A percentile compares a stretch with the other conserved stretches of the same genome.
Conservation (phyloP, 2,888 invertebrate genomes). For the Erynnis tages region DNA sequence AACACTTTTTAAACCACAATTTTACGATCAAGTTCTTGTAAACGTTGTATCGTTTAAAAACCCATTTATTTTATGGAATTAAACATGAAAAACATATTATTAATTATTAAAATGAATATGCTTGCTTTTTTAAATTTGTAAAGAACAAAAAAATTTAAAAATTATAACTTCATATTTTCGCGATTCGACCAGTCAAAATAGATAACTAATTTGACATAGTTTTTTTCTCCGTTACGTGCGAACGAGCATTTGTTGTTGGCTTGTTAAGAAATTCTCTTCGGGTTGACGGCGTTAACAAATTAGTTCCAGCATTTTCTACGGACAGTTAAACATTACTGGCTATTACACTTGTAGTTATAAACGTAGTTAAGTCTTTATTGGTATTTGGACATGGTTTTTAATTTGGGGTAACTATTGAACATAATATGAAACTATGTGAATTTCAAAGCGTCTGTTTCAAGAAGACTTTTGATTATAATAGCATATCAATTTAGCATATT, state of each 20-base stretch:
- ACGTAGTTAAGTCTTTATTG: conserved; percentile 21
- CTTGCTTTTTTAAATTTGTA: neutral
- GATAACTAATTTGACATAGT: conserved; percentile 9
- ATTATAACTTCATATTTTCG: neutral
- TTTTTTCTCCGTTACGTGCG: conserved; percentile 7
- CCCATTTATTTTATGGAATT: no score
- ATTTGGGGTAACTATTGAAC: neutral
- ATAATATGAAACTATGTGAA: no score
- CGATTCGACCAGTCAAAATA: neutral
- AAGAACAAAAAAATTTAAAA: no score
- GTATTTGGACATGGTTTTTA: neutral
- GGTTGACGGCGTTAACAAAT: conserved; percentile 45
- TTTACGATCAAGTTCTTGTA: conserved; percentile 15
- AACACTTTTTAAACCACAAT: no score
- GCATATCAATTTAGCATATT: no score
- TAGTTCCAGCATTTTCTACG: conserved; percentile 41
- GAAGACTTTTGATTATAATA: no score
- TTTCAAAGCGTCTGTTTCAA: no score
- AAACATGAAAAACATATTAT: no score
- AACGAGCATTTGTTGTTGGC: conserved; percentile 15
- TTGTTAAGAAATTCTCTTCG: conserved; percentile 23
- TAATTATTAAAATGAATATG: no score
- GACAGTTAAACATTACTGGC: conserved; percentile 47
- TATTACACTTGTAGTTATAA: conserved; percentile 36
- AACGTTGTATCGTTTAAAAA: conserved; percentile 5